Evolutionary conservation across 2,888 invertebrate species (phyloP), one percentile per base, ranked within the genome.

Genomic region (Drosophila dives): DNA sequence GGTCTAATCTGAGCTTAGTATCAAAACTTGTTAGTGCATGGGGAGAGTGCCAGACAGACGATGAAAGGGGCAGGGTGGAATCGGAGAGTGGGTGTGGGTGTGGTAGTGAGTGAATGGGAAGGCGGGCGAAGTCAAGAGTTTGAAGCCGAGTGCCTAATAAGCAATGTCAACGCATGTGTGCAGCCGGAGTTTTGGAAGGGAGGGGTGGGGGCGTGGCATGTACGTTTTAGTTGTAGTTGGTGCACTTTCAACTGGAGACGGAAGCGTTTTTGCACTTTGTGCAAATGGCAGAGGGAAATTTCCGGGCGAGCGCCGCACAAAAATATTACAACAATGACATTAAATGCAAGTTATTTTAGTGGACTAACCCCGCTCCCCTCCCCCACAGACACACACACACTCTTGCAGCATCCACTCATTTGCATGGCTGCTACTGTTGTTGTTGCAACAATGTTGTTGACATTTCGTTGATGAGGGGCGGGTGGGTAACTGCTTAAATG

Each of bases 1-100:
- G 89, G 90, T 91, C 86, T 87, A 91, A 90, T 89, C 89, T 87
- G 75, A 82, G 89, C 78, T 83, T 87, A 88, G 86, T 81, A 90
- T 90, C 83, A 81, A 83, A 87, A 90, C 86, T 87, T 87, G 86
- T 90, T 90, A 88, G 71, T 77, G 72, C 51, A 58, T 11, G 26
- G 45, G 34, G 62, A 36, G 36, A 11, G 29, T 29, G 49, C 36
- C 45, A 45, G 20, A 45, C 20, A 42, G 6, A n/a, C n/a, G 20
- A 11, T 17, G 26, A 33, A 33, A 20, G 34, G 26, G 29, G 40
- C 17, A 7, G 7, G 26, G 4, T 53, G 10, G 17, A 1, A 26
- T 4, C 1, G 29, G 33, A 5, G 23, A n/a, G 48, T 10, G 26
- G 34, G 29, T 20, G 32, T 11, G 54, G 10, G 38, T 32, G 15